Percentiles rank a stretch among this genome's conserved stretches.
These are phyloP conservation scores for Apostichopus parvimensis DNA, from an alignment of 35 echinoderm and acorn worm genomes.

Conservation along the genomic window DNA sequence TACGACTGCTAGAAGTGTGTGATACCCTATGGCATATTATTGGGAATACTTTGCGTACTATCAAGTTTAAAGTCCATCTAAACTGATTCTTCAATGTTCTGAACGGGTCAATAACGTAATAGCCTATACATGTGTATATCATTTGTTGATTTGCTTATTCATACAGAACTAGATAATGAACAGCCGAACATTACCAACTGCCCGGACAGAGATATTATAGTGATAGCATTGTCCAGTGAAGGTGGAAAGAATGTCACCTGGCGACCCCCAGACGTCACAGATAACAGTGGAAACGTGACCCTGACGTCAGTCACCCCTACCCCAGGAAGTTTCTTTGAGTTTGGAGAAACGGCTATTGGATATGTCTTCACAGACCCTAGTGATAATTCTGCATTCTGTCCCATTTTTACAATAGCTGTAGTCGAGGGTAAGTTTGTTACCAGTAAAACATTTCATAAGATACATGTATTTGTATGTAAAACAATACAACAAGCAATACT, in stretches of 20 bases:
- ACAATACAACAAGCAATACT: too few relatives aligned
- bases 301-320: background rate
- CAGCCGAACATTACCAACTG: background rate
- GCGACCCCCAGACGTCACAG: background rate
- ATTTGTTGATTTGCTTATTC: too few relatives aligned
- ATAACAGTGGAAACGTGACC: background rate
- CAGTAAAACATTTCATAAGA: background rate
- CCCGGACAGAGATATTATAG: background rate
- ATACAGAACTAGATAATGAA: background rate
- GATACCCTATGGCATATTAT: too few relatives aligned
- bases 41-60: too few relatives aligned
- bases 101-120: too few relatives aligned
- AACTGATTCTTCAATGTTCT: too few relatives aligned
- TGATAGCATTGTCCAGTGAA: background rate
- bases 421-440: background rate
- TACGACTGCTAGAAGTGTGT: too few relatives aligned
- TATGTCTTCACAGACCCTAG: background rate
- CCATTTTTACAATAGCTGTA: background rate
- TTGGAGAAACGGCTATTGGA: background rate
- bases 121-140: too few relatives aligned
- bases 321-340: background rate
- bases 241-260: background rate
- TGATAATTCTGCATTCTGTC: background rate
- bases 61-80: too few relatives aligned
- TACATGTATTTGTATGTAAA: too few relatives aligned